Percentiles rank a stretch among this genome's conserved stretches.
phyloP scores from a whole-genome alignment of 2,797 vertebrate species.

The Leptodactylus fallax region DNA sequence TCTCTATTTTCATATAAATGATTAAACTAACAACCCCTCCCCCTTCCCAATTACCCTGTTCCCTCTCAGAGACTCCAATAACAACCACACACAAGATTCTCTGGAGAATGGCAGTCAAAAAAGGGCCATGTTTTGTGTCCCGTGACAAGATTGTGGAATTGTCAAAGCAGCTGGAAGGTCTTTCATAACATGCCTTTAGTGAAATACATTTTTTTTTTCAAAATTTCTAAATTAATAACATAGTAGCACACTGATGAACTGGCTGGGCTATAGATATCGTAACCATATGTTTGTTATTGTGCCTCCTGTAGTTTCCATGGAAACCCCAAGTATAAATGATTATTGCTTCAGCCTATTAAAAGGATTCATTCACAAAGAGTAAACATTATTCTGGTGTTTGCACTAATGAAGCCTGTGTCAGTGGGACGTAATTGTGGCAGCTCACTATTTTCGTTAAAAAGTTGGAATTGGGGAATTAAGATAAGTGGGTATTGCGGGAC shows the following conservation, averaged over 20 bases:
- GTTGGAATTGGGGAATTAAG: constrained; percentile 8
- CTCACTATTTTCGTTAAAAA: constrained; percentile 42
- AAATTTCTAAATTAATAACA: constrained; percentile 59
- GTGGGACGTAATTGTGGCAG: constrained; percentile 40
- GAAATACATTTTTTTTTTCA: not conserved
- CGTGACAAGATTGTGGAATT: too few relatives aligned
- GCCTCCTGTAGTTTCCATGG: constrained; percentile 66
- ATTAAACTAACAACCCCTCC: too few relatives aligned
- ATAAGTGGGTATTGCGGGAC: constrained; percentile 41
- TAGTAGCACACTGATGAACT: constrained; percentile 57
- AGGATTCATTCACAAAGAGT: constrained; percentile 63
- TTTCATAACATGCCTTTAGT: not conserved
- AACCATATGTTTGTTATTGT: constrained; percentile 68
- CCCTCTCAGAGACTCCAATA: too few relatives aligned
- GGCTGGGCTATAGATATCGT: constrained; percentile 66
- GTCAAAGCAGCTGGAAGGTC: too few relatives aligned
- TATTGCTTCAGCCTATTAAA: constrained; percentile 62
- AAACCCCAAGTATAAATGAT: constrained; percentile 62
- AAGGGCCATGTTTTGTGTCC: too few relatives aligned
- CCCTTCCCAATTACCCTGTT: too few relatives aligned
- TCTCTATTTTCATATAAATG: too few relatives aligned
- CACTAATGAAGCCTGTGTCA: not conserved
- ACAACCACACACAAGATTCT: too few relatives aligned
- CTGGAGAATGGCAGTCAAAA: too few relatives aligned
- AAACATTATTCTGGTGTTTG: constrained; percentile 58